Base-by-base conservation (phyloP, 2,797 vertebrate genomes). In the Pangasius larnaudii region DNA sequence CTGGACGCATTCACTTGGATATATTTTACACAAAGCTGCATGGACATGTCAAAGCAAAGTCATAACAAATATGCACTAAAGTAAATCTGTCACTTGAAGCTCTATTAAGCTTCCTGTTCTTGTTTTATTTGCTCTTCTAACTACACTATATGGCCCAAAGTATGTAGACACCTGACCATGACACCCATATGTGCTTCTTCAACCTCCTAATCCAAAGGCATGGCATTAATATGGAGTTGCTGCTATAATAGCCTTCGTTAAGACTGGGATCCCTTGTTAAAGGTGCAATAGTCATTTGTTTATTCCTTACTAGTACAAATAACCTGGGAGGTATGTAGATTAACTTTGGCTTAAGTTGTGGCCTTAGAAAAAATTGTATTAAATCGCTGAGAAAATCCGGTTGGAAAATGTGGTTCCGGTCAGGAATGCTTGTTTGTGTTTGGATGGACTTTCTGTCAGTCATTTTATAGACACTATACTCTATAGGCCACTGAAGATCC, bases 81-180 rank as follows among this genome's bases (percentile, higher is more conserved):
- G 27, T 79, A 77, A 30, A 1, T 42, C 24, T 51, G 1, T n/a
- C 27, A 49, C 42, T 49, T 30, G n/a, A 33, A 33, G 14, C 18
- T 0, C 9, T 0, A 4, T 80, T 58, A 58, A 58, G 10, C 33
- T 58, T 79, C 77, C 30, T 56, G 7, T 33, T 53, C 27, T 77
- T 78, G 16, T 53, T 80, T 80, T 79, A 3, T 79, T 80, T 58
- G 30, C 78, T 59, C 53, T 59, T 58, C 10, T 39, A 80, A 58
- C 33, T 39, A 27, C 22, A 24, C 33, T 39, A 7, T 27, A 7
- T 39, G 11, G 4, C 56, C 2, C 33, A 78, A 78, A 56, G 16
- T 30, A 56, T 78, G 72, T 53, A 33, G 36, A 27, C 24, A 30
- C 1, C 7, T 65, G 24, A 49, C 27, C 27, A 19, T n/a, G 24